phyloP scores from a whole-genome alignment of 1,140 invertebrate species.

The Arion vulgaris region DNA sequence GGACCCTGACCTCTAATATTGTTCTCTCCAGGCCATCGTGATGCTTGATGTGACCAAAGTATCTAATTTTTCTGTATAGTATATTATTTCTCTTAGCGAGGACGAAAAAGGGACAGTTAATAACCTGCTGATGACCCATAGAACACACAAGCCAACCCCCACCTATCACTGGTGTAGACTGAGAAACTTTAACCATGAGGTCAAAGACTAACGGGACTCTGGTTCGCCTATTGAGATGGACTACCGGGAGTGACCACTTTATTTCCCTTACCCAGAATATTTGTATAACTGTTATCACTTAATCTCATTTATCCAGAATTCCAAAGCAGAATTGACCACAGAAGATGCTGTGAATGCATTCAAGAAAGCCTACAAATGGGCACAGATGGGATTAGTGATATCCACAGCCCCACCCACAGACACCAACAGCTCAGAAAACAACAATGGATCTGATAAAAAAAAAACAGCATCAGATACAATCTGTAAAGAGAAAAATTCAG shows the following conservation, averaged over 20 bases:
- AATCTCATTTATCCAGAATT: slow-evolving; percentile 9
- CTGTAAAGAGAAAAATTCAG: slow-evolving; percentile 72
- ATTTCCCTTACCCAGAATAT: not conserved
- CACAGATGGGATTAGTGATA: slow-evolving; percentile 70
- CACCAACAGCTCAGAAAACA: slow-evolving; percentile 45
- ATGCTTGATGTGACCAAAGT: too few relatives aligned
- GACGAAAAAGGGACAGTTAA: too few relatives aligned
- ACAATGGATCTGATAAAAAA: slow-evolving; percentile 60
- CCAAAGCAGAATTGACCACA: slow-evolving; percentile 59
- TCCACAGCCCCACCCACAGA: slow-evolving; percentile 71
- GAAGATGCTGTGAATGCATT: slow-evolving; percentile 69
- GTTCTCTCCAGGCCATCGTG: too few relatives aligned
- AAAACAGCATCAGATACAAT: slow-evolving; percentile 66
- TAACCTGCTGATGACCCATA: too few relatives aligned
- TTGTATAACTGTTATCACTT: not conserved
- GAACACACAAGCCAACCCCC: too few relatives aligned
- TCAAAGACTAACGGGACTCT: too few relatives aligned
- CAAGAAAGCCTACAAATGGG: slow-evolving; percentile 70
- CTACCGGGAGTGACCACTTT: not conserved
- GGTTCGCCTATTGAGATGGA: too few relatives aligned
- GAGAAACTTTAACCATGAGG: too few relatives aligned
- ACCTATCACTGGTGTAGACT: too few relatives aligned
- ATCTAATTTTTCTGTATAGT: too few relatives aligned
- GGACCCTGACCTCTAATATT: too few relatives aligned
- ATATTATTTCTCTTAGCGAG: too few relatives aligned